Evolutionary conservation across 2,797 vertebrate genomes (phyloP).

Genomic region (Pseudochaenichthys georgianus): DNA sequence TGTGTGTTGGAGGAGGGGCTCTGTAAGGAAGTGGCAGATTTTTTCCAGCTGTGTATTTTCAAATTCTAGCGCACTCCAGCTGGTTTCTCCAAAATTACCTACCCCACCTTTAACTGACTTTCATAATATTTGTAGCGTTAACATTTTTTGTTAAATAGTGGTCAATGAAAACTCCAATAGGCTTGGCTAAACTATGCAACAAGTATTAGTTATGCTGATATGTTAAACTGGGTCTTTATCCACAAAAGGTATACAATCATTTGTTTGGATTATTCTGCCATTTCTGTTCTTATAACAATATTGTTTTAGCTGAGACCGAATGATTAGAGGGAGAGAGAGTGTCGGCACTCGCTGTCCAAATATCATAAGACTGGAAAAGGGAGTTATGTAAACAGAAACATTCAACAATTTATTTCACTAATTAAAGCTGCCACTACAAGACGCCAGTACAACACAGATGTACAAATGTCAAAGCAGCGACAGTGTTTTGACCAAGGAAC

Average conservation of each 20-base stretch:
- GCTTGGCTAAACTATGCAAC: background rate
- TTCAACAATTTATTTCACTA: conserved; percentile 19
- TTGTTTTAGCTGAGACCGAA: background rate
- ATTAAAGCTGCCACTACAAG: conserved; percentile 17
- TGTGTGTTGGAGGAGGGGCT: too few species aligned
- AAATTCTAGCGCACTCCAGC: too few species aligned
- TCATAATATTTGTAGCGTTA: background rate
- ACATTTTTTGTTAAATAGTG: background rate
- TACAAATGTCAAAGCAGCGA: conserved; percentile 3
- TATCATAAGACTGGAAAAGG: background rate
- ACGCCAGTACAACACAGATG: conserved; percentile 11
- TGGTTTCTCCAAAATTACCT: too few species aligned
- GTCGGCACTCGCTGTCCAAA: conserved; percentile 8
- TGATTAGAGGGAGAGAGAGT: background rate
- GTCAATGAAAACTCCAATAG: background rate
- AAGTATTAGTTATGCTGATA: background rate
- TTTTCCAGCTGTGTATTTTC: too few species aligned
- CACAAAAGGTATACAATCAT: too few species aligned
- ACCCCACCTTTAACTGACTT: background rate
- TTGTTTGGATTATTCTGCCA: background rate
- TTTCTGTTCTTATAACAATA: background rate
- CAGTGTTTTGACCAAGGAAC: background rate
- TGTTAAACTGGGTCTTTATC: background rate
- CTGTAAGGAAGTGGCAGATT: too few species aligned
- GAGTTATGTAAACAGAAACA: conserved; percentile 32